Percentiles rank a stretch among this genome's conserved stretches.
Conservation (phyloP, 2,797 vertebrate genomes). For the Poeciliopsis presidionis region DNA sequence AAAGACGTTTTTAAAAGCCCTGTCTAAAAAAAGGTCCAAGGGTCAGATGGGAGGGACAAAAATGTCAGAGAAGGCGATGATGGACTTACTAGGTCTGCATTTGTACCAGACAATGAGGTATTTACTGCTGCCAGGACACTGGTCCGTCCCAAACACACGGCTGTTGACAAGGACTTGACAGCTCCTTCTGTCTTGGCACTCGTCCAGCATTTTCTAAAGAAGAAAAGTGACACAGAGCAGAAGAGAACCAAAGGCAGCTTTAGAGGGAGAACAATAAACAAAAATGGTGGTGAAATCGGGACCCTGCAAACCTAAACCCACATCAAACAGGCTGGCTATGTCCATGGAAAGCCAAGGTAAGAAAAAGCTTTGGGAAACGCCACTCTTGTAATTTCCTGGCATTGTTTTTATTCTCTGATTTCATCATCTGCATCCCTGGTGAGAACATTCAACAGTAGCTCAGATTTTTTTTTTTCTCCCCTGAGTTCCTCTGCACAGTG, state of each 20-base stretch:
- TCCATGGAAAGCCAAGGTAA: constrained; percentile 38
- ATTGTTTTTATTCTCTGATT: constrained; percentile 52
- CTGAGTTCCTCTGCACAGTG: neutral
- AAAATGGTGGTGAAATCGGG: constrained; percentile 45
- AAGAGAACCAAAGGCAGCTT: constrained; percentile 53
- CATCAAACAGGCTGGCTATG: constrained; percentile 62
- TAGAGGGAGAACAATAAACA: constrained; percentile 57
- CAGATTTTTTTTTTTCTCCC: neutral
- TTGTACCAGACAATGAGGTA: constrained; percentile 92
- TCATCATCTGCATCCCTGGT: constrained; percentile 59
- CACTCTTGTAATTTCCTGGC: constrained; percentile 50
- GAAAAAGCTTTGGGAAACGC: constrained; percentile 44
- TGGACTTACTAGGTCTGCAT: constrained; percentile 91
- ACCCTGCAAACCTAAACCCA: constrained; percentile 65
- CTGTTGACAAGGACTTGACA: constrained; percentile 91
- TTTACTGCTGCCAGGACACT: constrained; percentile 88
- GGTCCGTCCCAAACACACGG: constrained; percentile 88
- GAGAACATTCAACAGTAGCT: constrained; percentile 53
- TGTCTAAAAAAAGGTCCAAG: constrained; percentile 4
- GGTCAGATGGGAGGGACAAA: constrained; percentile 30
- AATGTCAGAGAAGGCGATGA: constrained; percentile 21
- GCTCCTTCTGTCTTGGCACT: constrained; percentile 90
- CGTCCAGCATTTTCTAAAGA: constrained; percentile 90
- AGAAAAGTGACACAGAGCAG: constrained; percentile 42
- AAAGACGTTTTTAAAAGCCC: neutral